A percentile compares a stretch with the other conserved stretches of the same genome.
Conservation (phyloP, 2,113 vertebrate genomes). For the Neotoma lepida region DNA sequence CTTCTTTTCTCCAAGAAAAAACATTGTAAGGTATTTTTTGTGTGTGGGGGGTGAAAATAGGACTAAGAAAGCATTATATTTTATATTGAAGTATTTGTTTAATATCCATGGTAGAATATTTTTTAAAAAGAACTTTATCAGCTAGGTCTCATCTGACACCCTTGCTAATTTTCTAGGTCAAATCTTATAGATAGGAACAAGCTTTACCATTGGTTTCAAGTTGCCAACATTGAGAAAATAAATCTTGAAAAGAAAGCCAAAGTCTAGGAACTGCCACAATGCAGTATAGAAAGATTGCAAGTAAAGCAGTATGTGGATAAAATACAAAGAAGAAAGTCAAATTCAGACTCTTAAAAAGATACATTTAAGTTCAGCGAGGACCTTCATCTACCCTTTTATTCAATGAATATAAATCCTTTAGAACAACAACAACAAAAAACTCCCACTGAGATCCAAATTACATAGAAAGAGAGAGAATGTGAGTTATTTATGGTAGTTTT, state of each 20-base stretch:
- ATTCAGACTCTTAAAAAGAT: constrained; percentile 40
- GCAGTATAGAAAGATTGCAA: constrained; percentile 53
- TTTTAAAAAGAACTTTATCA: not conserved
- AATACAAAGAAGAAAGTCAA: constrained; percentile 31
- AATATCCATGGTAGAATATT: not conserved
- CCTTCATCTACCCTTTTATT: constrained; percentile 27
- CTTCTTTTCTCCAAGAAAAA: not conserved
- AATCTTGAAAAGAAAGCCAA: constrained; percentile 33
- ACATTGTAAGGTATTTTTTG: not conserved
- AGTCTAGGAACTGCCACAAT: constrained; percentile 15
- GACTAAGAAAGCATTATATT: not conserved
- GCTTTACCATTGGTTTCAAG: constrained; percentile 37
- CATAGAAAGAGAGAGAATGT: constrained; percentile 16
- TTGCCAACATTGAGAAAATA: constrained; percentile 38
- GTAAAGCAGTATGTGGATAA: constrained; percentile 44
- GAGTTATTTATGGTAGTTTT: constrained; percentile 44
- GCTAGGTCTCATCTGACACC: not conserved
- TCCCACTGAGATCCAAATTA: constrained; percentile 60
- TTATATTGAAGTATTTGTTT: not conserved
- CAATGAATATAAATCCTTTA: constrained; percentile 64
- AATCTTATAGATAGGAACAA: constrained; percentile 23
- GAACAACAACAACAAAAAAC: not conserved
- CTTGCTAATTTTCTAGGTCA: constrained; percentile 47
- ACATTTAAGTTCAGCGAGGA: constrained; percentile 55
- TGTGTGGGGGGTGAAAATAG: not conserved